Conservation (phyloP, 2,113 vertebrate species). For the Sorex araneus region DNA sequence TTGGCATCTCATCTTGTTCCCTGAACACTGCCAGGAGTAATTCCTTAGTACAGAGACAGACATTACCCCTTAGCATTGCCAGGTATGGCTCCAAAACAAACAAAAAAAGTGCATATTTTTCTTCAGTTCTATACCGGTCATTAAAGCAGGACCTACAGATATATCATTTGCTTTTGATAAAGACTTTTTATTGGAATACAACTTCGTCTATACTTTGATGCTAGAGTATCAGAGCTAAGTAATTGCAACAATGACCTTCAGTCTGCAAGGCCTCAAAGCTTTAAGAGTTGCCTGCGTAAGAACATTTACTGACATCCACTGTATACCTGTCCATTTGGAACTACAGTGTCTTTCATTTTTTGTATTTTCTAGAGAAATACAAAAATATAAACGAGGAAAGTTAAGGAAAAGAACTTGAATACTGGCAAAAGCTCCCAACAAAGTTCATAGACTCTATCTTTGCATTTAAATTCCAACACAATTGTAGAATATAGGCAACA, state of each 20-base stretch:
- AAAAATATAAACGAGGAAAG: neutral
- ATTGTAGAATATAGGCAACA: neutral
- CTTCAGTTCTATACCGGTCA: neutral
- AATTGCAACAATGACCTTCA: neutral
- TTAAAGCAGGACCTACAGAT: no score
- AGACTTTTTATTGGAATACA: neutral
- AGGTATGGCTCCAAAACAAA: no score
- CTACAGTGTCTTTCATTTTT: neutral
- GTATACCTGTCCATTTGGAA: neutral
- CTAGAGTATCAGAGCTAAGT: neutral
- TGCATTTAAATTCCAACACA: neutral
- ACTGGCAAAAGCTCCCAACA: neutral
- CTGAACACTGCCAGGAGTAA: no score
- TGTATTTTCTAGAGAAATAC: neutral
- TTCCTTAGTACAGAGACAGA: no score
- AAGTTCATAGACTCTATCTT: neutral
- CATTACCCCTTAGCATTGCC: no score
- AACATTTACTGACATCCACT: neutral
- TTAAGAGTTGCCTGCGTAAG: neutral
- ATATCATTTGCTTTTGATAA: neutral
- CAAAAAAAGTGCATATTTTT: no score
- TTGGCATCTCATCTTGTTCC: no score
- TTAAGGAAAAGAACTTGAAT: neutral
- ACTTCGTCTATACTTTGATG: neutral
- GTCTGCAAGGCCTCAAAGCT: neutral